These are phyloP conservation scores for Nomada goodeniana DNA, from an alignment of 2,888 invertebrate genomes.

Conservation along the genomic window DNA sequence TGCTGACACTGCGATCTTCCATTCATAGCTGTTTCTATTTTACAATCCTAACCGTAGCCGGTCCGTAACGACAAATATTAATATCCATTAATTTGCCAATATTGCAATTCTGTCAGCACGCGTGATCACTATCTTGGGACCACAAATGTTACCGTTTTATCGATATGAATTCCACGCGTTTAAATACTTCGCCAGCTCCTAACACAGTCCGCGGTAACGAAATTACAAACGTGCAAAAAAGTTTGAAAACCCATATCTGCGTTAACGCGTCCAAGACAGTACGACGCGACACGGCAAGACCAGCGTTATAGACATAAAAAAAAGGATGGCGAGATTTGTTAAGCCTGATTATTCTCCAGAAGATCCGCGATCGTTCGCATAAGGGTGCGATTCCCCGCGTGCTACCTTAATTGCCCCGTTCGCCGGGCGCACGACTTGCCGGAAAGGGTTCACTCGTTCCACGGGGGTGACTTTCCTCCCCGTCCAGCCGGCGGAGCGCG, in stretches of 20 bases:
- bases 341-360: no score
- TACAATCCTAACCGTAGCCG: background rate
- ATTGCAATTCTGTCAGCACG: background rate
- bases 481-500: slow-evolving; percentile 61
- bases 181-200: background rate
- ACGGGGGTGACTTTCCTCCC: slow-evolving; percentile 14
- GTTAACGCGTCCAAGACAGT: no score
- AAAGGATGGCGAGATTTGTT: no score
- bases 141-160: background rate
- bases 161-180: background rate
- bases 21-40: slow-evolving; percentile 16
- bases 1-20: slow-evolving; percentile 13
- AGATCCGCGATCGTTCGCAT: background rate
- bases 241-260: no score
- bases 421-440: slow-evolving; percentile 23
- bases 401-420: slow-evolving; percentile 33
- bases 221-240: no score
- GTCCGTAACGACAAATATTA: slow-evolving; percentile 11
- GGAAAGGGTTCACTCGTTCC: slow-evolving; percentile 14
- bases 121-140: background rate
- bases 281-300: no score
- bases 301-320: no score
- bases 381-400: slow-evolving; percentile 5
- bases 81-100: slow-evolving; percentile 11
- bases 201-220: no score